A percentile compares a stretch with the other conserved stretches of the same genome.
These are phyloP conservation scores for Melanitta fusca DNA, from an alignment of 2,797 vertebrate species.

Conservation along the genomic window DNA sequence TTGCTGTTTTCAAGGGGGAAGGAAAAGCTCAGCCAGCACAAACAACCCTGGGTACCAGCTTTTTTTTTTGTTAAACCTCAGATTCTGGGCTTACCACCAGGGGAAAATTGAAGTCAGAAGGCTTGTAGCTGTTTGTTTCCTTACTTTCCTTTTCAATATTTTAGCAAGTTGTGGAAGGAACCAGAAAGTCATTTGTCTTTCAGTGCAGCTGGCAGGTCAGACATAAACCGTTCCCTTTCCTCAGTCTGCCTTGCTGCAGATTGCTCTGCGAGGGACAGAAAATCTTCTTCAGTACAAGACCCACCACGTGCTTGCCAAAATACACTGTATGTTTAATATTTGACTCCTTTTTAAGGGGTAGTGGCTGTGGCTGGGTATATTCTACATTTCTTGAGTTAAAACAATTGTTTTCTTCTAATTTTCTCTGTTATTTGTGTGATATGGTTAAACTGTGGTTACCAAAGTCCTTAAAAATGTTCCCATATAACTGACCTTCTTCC, in stretches of 20 bases:
- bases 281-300: not conserved
- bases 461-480: not conserved
- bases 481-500: not conserved
- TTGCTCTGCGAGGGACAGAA: not conserved
- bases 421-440: not conserved
- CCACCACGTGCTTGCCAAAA: not conserved
- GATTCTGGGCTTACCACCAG: not conserved
- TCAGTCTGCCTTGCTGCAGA: not conserved
- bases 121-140: not conserved
- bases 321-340: not conserved
- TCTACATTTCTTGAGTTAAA: not conserved
- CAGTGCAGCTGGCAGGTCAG: not conserved
- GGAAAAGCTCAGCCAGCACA: not conserved
- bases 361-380: accelerated
- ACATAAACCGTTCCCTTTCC: not conserved
- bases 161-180: not conserved
- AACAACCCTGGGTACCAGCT: not conserved
- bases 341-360: not conserved
- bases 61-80: not conserved
- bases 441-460: not conserved
- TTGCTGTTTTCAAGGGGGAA: not conserved
- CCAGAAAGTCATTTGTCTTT: not conserved
- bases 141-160: not conserved
- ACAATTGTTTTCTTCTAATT: not conserved
- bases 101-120: not conserved